phyloP scores from a whole-genome alignment of 2,797 vertebrate species.

The Microctenopoma stevenorrisi region DNA sequence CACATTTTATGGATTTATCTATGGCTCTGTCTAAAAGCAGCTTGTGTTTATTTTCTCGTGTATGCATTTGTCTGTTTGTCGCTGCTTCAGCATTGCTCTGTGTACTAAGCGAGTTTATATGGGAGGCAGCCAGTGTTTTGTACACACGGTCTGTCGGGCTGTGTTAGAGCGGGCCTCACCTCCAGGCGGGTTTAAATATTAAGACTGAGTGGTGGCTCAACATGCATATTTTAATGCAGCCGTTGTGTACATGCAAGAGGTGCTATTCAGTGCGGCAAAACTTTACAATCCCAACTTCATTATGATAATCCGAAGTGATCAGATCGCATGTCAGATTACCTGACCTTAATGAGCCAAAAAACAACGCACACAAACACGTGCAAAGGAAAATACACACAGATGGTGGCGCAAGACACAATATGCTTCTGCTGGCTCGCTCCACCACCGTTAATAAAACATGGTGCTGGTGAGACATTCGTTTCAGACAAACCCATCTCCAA shows the following conservation, averaged over 20 bases:
- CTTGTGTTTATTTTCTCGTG: constrained; percentile 66
- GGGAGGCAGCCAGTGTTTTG: constrained; percentile 68
- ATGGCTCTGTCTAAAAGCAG: constrained; percentile 63
- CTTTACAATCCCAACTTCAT: constrained; percentile 22
- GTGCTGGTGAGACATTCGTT: constrained; percentile 69
- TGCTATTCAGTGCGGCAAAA: constrained; percentile 29
- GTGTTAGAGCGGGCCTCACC: constrained; percentile 72
- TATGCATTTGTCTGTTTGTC: constrained; percentile 49
- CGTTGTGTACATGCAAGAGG: constrained; percentile 56
- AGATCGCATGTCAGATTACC: neutral
- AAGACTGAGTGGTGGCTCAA: constrained; percentile 72
- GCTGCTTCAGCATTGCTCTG: constrained; percentile 24
- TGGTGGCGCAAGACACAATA: constrained; percentile 76
- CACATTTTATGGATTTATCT: constrained; percentile 61
- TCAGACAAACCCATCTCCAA: constrained; percentile 66
- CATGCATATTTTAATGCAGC: constrained; percentile 81
- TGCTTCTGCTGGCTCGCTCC: constrained; percentile 71
- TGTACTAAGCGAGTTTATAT: constrained; percentile 50
- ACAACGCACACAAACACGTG: constrained; percentile 31
- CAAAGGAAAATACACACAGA: constrained; percentile 71
- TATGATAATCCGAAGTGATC: neutral
- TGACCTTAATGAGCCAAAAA: constrained; percentile 26
- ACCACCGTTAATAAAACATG: constrained; percentile 75
- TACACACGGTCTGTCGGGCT: constrained; percentile 72
- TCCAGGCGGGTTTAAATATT: constrained; percentile 85